Evolutionary conservation across 2,113 vertebrate species (phyloP), one percentile per base, ranked within the genome.

Genomic region (Zosterops japonicus): DNA sequence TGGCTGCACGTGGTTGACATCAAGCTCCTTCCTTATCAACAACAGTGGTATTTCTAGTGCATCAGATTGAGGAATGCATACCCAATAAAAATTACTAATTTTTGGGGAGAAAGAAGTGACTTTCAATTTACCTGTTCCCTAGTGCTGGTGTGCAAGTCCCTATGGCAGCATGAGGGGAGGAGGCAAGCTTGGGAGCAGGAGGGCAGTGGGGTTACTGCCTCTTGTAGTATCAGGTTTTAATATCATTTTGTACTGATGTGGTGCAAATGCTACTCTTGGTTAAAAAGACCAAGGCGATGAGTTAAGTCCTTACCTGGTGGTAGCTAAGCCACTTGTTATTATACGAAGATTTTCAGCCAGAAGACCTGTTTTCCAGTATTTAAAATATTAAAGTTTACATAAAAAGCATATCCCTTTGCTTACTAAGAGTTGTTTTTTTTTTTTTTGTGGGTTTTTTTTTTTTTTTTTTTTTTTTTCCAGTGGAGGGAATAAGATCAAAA

Each of bases 1-100:
- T 56, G 41, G 27, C 53, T 12, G 5, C 18, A 2, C 0, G 0
- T 52, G 24, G 14, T 41, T 61, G 14, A 56, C 16, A 22, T n/a
- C 47, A 53, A 17, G 9, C 36, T 65, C 29, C 18, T 63, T 85
- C 23, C 28, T 42, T 27, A 29, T 53, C 28, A 17, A 33, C 25
- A 83, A 1, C 9, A 49, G 10, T 27, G 53, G 17, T 3, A 1
- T 29, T 94, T 25, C n/a, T 46, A 17, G 20, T 31, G 25, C 20
- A 14, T 70, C 2, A 3, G 17, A 8, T 5, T 20, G 12, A 57
- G 64, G 41, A 84, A n/a, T 7, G 6, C 27, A 24, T 67, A 29
- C 8, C 3, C 19, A 36, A 35, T 29, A 67, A 81, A 70, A 87
- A 72, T 8, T 0, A 80, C 35, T 13, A 1, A 1, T 42, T 75